Base-by-base conservation (phyloP, 2,113 vertebrate species). In the Zosterops lateralis region DNA sequence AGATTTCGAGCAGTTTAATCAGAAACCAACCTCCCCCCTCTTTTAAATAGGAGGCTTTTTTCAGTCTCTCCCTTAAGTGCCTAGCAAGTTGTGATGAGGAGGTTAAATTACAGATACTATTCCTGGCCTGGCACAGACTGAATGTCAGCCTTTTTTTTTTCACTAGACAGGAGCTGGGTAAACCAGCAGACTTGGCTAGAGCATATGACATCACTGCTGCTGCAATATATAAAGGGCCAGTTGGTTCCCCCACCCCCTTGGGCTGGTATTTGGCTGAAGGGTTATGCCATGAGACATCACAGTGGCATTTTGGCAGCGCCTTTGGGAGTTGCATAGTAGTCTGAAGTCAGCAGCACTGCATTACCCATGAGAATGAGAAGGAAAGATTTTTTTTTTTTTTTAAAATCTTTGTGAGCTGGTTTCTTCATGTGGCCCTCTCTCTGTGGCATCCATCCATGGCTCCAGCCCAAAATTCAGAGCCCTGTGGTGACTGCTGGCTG, bases 21-120 rank as follows among this genome's bases (percentile, higher is more conserved):
- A 91, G 81, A 90, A 83, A 77, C 12, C 15, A 77, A 11, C 51
- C 42, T 77, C 10, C 17, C 2, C 2, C 58, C 22, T 61, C 31
- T 86, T 89, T 62, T 70, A 96, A 93, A 83, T 15, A 80, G 15
- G 56, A 78, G 44, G 16, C 2, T 85, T 92, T 95, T 90, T 91
- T 84, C 91, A 80, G 87, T 56, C 34, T 16, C 44, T 79, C 82
- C 93, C 56, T 88, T 53, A 85, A 87, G 53, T 67, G 44, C 64
- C 65, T 64, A 57, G 72, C 87, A 83, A 81, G 65, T 22, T 86
- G 36, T 90, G 79, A 86, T 77, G 72, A 72, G 78, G 57, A 94
- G 94, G 7, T 95, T 95, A 81, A 94, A 89, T 97, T 96, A 86
- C 96, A 90, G 82, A 74, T 56, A 56, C 95, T 97, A 97, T 96